These are phyloP conservation scores for Zaprionus capensis DNA, from an alignment of 1,140 invertebrate species.

Conservation along the genomic window DNA sequence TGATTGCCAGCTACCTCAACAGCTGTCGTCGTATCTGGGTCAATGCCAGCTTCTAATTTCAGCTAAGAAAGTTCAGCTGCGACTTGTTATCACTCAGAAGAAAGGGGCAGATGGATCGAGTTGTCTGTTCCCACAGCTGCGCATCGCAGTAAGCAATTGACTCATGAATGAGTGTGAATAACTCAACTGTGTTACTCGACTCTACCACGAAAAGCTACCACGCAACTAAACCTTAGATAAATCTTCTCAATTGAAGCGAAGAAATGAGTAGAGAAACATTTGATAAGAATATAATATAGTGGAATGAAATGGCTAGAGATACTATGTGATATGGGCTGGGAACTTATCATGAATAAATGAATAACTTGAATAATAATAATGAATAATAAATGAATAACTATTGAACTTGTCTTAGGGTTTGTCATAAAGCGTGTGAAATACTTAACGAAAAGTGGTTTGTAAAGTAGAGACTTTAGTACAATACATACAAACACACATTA, in stretches of 20 bases:
- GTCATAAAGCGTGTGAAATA: neutral
- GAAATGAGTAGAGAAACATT: neutral
- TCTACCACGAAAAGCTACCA: neutral
- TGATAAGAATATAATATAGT: neutral
- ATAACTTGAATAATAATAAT: neutral
- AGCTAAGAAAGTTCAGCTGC: neutral
- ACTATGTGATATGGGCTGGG: neutral
- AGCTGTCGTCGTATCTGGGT: constrained; percentile 21
- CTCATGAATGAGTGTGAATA: constrained; percentile 1
- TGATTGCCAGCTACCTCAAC: constrained; percentile 23
- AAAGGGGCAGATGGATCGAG: neutral
- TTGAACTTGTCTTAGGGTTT: neutral
- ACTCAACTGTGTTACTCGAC: neutral
- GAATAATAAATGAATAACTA: neutral
- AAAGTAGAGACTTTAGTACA: too few species aligned
- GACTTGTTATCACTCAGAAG: neutral
- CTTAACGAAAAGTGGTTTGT: too few species aligned
- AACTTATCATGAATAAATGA: neutral
- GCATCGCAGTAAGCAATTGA: neutral
- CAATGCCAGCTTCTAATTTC: constrained; percentile 16
- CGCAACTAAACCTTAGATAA: neutral
- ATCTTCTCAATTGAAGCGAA: neutral
- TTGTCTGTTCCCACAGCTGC: neutral
- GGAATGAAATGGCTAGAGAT: neutral
- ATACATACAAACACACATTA: too few species aligned